phyloP scores from a whole-genome alignment of 2,113 vertebrate species.

The Corynorhinus townsendii region DNA sequence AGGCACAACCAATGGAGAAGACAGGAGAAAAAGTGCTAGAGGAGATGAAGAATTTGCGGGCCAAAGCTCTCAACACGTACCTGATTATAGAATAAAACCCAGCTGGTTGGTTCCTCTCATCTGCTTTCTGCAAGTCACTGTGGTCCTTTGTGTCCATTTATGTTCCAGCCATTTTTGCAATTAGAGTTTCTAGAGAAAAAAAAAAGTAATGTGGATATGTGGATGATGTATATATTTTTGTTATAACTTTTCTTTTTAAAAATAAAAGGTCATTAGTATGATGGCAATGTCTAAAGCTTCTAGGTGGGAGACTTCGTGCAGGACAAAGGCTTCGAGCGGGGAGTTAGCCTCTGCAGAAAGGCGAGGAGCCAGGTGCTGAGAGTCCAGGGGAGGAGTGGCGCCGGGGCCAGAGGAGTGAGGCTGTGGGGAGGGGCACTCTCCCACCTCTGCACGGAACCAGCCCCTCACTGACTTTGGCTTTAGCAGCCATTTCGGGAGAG shows the following conservation, averaged over 20 bases:
- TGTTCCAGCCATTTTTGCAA: background rate
- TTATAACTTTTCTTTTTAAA: background rate
- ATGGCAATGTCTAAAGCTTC: background rate
- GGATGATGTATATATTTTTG: background rate
- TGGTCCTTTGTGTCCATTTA: background rate
- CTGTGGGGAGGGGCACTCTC: background rate
- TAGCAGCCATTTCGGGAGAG: background rate
- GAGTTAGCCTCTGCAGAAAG: fast-evolving
- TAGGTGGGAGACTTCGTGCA: background rate
- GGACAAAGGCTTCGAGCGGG: background rate
- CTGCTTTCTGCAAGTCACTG: background rate
- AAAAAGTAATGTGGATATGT: background rate
- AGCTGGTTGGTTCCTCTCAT: background rate
- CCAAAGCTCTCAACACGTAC: slow-evolving; percentile 49
- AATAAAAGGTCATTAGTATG: slow-evolving; percentile 21
- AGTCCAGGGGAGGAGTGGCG: no score
- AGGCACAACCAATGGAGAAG: slow-evolving; percentile 37
- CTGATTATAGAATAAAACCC: slow-evolving; percentile 56
- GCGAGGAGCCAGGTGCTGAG: background rate
- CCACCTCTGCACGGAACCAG: background rate
- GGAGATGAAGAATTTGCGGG: slow-evolving; percentile 49
- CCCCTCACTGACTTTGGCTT: background rate
- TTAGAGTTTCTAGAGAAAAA: slow-evolving; percentile 4
- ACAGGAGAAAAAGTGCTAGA: slow-evolving; percentile 33
- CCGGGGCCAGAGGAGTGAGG: fast-evolving